phyloP scores from a whole-genome alignment of 2,113 vertebrate species.

The Craseonycteris thonglongyai region DNA sequence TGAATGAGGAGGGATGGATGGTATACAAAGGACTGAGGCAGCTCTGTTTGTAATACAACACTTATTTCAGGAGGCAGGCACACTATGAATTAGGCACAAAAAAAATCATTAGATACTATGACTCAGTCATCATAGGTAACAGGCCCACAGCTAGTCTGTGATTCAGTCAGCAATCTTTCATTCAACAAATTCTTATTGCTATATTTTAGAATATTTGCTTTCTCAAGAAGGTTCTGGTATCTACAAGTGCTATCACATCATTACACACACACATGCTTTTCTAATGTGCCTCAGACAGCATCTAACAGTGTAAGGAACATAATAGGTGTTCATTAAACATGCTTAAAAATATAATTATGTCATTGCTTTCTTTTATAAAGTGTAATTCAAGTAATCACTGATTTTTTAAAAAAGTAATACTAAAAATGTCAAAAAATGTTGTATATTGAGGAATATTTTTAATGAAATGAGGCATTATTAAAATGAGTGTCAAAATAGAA shows the following conservation, averaged over 20 bases:
- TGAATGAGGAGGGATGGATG: neutral
- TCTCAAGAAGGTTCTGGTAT: neutral
- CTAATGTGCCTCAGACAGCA: neutral
- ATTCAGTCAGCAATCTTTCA: neutral
- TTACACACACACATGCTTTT: neutral
- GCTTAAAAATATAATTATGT: neutral
- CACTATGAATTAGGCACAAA: neutral
- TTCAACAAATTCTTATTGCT: neutral
- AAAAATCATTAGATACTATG: neutral
- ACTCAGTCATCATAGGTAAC: neutral
- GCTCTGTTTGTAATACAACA: neutral
- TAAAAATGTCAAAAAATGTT: neutral
- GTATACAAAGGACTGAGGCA: accelerated
- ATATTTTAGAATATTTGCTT: neutral
- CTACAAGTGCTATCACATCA: neutral
- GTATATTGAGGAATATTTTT: neutral
- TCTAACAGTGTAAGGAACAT: neutral
- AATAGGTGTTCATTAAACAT: neutral
- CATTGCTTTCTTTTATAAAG: neutral
- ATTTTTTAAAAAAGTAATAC: neutral
- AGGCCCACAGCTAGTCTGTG: neutral
- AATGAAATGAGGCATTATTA: neutral
- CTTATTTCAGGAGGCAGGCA: neutral
- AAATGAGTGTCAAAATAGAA: neutral
- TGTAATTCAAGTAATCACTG: neutral